These are phyloP conservation scores for Zaprionus davidi DNA, from an alignment of 1,140 invertebrate species.

Conservation along the genomic window DNA sequence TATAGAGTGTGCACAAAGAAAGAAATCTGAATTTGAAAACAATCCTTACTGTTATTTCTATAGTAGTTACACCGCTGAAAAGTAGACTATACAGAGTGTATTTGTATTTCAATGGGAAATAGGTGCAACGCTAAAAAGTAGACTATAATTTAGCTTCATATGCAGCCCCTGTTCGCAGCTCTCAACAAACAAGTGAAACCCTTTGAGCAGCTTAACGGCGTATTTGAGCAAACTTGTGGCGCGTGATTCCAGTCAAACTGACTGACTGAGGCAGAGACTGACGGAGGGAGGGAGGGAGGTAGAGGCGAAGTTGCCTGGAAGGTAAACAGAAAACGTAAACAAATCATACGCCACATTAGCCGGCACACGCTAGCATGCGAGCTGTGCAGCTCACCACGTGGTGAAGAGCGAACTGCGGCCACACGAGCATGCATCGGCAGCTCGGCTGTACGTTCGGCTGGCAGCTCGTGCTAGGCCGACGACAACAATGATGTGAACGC, in stretches of 20 bases:
- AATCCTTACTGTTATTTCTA: no score
- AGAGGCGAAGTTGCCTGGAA: slow-evolving; percentile 37
- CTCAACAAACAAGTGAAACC: neutral
- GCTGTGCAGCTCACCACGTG: slow-evolving; percentile 41
- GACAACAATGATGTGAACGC: neutral
- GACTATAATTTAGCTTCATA: neutral
- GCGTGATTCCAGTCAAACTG: slow-evolving; percentile 33
- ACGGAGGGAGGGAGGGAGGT: neutral
- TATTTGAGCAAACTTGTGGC: slow-evolving; percentile 13
- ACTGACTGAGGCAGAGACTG: neutral
- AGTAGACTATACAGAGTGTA: no score
- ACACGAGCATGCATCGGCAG: neutral
- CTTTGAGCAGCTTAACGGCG: neutral
- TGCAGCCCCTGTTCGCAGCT: neutral
- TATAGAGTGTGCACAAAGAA: no score
- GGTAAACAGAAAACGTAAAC: slow-evolving; percentile 74
- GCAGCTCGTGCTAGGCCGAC: neutral
- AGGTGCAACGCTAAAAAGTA: no score
- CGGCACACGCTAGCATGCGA: slow-evolving; percentile 18
- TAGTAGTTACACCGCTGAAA: no score
- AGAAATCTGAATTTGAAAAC: no score
- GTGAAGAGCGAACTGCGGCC: slow-evolving; percentile 12
- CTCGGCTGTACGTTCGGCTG: neutral
- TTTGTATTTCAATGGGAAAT: no score
- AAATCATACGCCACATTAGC: slow-evolving; percentile 32